Evolutionary conservation across 2,113 vertebrate genomes (phyloP).

Genomic region (Erpornis zantholeuca): DNA sequence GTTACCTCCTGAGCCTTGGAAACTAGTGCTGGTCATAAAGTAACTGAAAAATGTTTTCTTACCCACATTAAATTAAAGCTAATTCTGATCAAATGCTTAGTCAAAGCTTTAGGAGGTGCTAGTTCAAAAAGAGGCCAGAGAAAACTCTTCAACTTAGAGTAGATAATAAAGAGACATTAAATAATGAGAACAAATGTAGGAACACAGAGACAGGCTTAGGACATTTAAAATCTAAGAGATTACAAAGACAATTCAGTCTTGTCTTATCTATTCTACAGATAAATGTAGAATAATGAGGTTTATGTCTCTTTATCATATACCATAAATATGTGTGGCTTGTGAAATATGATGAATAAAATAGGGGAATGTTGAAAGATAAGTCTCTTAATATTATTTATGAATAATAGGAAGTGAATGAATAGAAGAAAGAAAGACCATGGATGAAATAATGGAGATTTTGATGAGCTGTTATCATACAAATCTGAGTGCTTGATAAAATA

Average conservation of each 20-base stretch:
- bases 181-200: slow-evolving; percentile 50
- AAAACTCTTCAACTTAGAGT: slow-evolving; percentile 21
- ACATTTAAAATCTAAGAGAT: slow-evolving; percentile 57
- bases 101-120: slow-evolving; percentile 30
- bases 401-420: slow-evolving; percentile 61
- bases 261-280: too few species aligned
- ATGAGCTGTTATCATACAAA: slow-evolving; percentile 68
- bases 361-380: slow-evolving; percentile 56
- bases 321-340: slow-evolving; percentile 56
- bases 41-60: slow-evolving; percentile 16
- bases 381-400: slow-evolving; percentile 68
- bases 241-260: slow-evolving; percentile 49
- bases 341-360: slow-evolving; percentile 65
- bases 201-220: slow-evolving; percentile 3
- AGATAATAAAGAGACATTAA: slow-evolving; percentile 48
- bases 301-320: slow-evolving; percentile 54
- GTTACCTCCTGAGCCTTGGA: background rate
- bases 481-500: slow-evolving; percentile 68
- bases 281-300: slow-evolving; percentile 63
- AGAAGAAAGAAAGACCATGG: slow-evolving; percentile 46
- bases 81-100: background rate
- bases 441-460: slow-evolving; percentile 71
- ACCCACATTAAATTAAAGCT: background rate
- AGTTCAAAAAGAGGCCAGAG: background rate
- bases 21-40: background rate